phyloP scores from a whole-genome alignment of 2,113 vertebrate species.

The Neomonachus schauinslandi region DNA sequence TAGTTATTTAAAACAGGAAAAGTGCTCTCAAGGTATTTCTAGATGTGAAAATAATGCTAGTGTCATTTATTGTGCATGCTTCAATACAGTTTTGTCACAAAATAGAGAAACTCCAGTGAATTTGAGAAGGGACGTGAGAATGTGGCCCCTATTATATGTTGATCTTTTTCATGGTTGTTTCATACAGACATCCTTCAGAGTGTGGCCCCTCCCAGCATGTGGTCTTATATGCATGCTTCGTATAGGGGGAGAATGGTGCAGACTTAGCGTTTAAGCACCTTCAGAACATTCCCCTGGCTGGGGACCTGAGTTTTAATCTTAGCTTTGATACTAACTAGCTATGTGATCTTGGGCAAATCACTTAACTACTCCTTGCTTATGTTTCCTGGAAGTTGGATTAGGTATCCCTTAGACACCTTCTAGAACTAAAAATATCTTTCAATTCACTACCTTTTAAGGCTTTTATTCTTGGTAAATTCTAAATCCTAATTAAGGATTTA shows the following conservation, averaged over 20 bases:
- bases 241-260: neutral
- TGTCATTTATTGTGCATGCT: neutral
- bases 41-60: neutral
- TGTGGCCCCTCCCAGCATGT: neutral
- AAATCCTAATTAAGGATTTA: neutral
- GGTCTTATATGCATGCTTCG: neutral
- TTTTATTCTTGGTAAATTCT: slow-evolving; percentile 17
- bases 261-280: neutral
- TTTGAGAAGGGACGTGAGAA: neutral
- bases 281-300: neutral
- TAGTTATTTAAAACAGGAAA: neutral
- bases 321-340: neutral
- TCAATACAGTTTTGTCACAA: slow-evolving; percentile 12
- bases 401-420: neutral
- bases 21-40: neutral
- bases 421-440: neutral
- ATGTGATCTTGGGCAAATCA: neutral
- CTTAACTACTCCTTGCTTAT: neutral
- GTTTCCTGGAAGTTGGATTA: neutral
- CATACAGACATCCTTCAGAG: neutral
- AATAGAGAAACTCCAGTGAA: neutral
- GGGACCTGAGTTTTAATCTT: neutral
- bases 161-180: neutral
- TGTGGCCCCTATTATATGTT: neutral
- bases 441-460: neutral